Evolutionary conservation across 2,888 invertebrate genomes (phyloP), one percentile per base, ranked within the genome.

Genomic region (Actias luna): DNA sequence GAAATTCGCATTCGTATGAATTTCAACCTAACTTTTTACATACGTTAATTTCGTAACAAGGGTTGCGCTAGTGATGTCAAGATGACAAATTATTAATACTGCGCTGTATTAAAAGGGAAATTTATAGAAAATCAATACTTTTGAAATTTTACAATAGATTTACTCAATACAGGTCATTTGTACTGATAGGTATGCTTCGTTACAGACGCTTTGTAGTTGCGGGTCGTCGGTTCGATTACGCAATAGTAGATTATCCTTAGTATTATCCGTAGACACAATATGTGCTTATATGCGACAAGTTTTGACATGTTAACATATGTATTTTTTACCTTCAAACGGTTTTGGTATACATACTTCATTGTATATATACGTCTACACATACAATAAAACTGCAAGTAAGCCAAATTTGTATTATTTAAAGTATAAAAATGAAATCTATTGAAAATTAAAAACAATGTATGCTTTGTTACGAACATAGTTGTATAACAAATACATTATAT

Each of bases 101-200:
- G n/a, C n/a, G n/a, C 8, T 33, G 5, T 46, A 18, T 10, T 46
- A 50, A 22, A 22, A 50, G 25, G 46, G 46, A 50, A 50, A 50
- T 50, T 50, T 50, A 50, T 50, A 50, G 46, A 50, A 50, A 50
- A 50, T 50, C 12, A 50, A 25, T 25, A 10, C 46, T 50, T 50
- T 50, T 25, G 25, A 50, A 25, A 25, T 46, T 22, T 0, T 50
- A 50, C 46, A 50, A 50, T 50, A 16, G 12, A 12, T 25, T 22
- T 22, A 22, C 25, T 50, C 10, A 50, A 25, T 12, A 22, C 46
- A 50, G 25, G 46, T 50, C 22, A 50, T 3, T 50, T 50, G 12
- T 22, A 50, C 46, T 50, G 46, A 50, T 25, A 22, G 25, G 25
- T 25, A 50, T 25, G 25, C 22, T 10, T 50, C 46, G 25, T 50